phyloP scores from a whole-genome alignment of 2,888 invertebrate species.

The Boloria selene region DNA sequence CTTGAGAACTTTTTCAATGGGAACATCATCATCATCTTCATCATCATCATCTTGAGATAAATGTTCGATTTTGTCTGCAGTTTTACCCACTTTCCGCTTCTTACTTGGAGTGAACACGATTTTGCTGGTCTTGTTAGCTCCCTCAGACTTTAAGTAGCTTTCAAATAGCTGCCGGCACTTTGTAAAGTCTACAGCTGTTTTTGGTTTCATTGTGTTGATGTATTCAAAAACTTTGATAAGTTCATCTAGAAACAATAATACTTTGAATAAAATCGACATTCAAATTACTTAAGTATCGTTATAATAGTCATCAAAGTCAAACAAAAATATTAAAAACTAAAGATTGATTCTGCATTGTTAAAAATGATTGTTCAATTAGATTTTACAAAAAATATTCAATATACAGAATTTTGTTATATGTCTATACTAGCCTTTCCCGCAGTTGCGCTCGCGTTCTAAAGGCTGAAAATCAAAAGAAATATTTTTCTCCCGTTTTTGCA shows the following conservation, averaged over 20 bases:
- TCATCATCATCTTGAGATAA: slow-evolving; percentile 18
- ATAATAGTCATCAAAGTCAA: too few relatives aligned
- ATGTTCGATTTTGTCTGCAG: slow-evolving; percentile 9
- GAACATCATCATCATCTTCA: slow-evolving; percentile 27
- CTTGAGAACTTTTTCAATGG: slow-evolving; percentile 39
- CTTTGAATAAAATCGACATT: not conserved
- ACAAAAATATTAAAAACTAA: too few relatives aligned
- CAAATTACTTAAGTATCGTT: too few relatives aligned
- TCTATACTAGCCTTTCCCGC: too few relatives aligned
- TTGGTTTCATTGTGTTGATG: slow-evolving; percentile 85
- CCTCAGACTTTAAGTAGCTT: slow-evolving; percentile 84
- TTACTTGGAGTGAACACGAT: slow-evolving; percentile 79
- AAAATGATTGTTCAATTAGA: too few relatives aligned
- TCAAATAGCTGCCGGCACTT: slow-evolving; percentile 86
- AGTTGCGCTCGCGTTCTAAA: too few relatives aligned
- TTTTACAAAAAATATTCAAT: too few relatives aligned
- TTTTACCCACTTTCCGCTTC: slow-evolving; percentile 47
- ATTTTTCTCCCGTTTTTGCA: too few relatives aligned
- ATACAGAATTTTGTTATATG: too few relatives aligned
- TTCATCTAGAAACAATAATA: slow-evolving; percentile 74
- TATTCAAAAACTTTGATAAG: slow-evolving; percentile 86
- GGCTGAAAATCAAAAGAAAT: too few relatives aligned
- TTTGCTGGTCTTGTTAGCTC: slow-evolving; percentile 80
- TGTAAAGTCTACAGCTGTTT: slow-evolving; percentile 88
- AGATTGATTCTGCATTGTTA: too few relatives aligned